Conservation (phyloP, 23 tunicate genomes). For the Ciona savignyi region DNA sequence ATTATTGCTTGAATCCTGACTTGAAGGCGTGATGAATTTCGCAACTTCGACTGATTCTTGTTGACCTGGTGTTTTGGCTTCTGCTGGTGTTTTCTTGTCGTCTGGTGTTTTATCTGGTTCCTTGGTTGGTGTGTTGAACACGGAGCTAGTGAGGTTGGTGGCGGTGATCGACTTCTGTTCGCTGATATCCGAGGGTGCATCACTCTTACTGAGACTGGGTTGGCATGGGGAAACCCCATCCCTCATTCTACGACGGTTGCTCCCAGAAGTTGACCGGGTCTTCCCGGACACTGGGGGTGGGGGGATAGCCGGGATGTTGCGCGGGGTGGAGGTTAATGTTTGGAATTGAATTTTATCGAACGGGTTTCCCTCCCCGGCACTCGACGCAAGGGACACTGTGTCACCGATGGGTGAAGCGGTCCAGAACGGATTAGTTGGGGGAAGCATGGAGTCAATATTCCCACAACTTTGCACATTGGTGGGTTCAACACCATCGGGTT, state of each 20-base stretch:
- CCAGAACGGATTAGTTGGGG: slow-evolving; percentile 80
- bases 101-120: too few relatives aligned
- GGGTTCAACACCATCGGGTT: background rate
- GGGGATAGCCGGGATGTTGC: slow-evolving; percentile 6
- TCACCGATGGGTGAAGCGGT: slow-evolving; percentile 45
- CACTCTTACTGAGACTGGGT: background rate
- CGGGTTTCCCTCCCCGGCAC: slow-evolving; percentile 34
- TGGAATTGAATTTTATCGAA: slow-evolving; percentile 50
- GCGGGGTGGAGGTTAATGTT: background rate
- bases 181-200: background rate
- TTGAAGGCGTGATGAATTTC: background rate
- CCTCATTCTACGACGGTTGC: slow-evolving; percentile 7
- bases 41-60: background rate
- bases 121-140: background rate
- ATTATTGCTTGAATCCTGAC: background rate
- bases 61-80: background rate
- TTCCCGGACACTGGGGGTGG: slow-evolving; percentile 44
- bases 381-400: slow-evolving; percentile 31
- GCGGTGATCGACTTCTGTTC: background rate
- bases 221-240: slow-evolving; percentile 6
- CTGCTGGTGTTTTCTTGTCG: background rate
- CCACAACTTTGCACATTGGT: background rate
- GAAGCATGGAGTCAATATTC: background rate
- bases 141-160: background rate
- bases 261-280: slow-evolving; percentile 13